A percentile compares a stretch with the other conserved stretches of the same genome.
Conservation (phyloP, 2,888 invertebrate species). For the Troides aeacus region DNA sequence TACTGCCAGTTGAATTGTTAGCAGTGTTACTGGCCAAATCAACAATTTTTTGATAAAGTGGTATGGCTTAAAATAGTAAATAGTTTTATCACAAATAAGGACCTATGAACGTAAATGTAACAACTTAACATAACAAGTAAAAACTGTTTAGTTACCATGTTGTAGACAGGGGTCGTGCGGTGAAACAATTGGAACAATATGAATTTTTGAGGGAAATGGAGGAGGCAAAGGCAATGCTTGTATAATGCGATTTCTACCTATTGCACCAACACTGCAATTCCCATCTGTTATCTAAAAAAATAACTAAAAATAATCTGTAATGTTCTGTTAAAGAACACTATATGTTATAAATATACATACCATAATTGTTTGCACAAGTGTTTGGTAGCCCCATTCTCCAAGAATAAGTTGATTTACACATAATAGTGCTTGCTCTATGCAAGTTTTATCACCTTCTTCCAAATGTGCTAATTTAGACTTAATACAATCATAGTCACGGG, state of each 20-base stretch:
- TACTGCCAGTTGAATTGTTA: slow-evolving; percentile 55
- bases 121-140: neutral
- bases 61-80: slow-evolving; percentile 74
- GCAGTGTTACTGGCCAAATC: slow-evolving; percentile 83
- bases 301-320: neutral
- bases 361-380: slow-evolving; percentile 85
- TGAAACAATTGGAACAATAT: slow-evolving; percentile 84
- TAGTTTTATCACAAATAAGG: neutral
- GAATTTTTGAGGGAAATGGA: slow-evolving; percentile 90
- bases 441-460: slow-evolving; percentile 93
- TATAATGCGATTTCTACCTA: slow-evolving; percentile 64
- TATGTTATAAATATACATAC: slow-evolving; percentile 41
- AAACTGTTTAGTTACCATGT: slow-evolving; percentile 50
- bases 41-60: slow-evolving; percentile 88
- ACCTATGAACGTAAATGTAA: no score
- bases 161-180: slow-evolving; percentile 81
- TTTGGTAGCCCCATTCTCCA: slow-evolving; percentile 94
- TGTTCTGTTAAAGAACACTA: neutral
- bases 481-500: slow-evolving; percentile 91
- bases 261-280: slow-evolving; percentile 63
- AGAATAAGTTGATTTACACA: slow-evolving; percentile 89
- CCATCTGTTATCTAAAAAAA: slow-evolving; percentile 69
- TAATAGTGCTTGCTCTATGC: slow-evolving; percentile 88
- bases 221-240: slow-evolving; percentile 86
- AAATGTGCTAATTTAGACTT: slow-evolving; percentile 86